Evolutionary conservation across 92 coral and sea anemone species (phyloP), one percentile per base, ranked within the genome.

Genomic region (Bergia sp.): DNA sequence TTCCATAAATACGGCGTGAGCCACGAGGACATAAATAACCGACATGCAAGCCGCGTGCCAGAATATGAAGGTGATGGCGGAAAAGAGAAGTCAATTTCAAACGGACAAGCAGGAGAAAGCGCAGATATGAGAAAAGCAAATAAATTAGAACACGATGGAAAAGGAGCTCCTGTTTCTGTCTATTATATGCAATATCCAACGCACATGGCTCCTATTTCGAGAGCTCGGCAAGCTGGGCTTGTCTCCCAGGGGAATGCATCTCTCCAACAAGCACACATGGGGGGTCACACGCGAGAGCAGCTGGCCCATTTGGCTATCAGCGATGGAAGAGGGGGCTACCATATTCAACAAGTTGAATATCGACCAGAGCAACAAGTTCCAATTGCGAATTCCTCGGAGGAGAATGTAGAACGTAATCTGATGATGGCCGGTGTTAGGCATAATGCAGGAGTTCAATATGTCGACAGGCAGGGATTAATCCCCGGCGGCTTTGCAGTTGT

Each of bases 331-430:
- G 87, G 87, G 16, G 79, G 87, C 5, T 84, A 84, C 77, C 87
- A 53, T 3, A 84, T 84, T 43, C 87, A 84, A 72, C 92, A 92
- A 73, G 94, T 90, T 53, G 82, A 94, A 42, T 91, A 91, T 58
- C 89, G 96, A 64, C 96, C 92, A 2, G 98, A 95, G 61, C 98
- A 95, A 76, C 98, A 95, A 85, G 98, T 95, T n/a, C 98, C 98
- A 18, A 95, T 93, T 10, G 96, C 95, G 18, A 90, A 90, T 88
- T 93, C 94, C 85, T 84, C 92, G n/a, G 92, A 88, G 5, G 94
- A 93, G 86, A 21, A 91, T 3, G 81, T 80, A 12, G 96, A 95
- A 53, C 93, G 92, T 37, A 90, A 89, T 43, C 75, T 61, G 71
- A 73, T 83, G 74, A 53, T 92, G 37, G 45, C 85, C 38, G 85